Conservation (phyloP, 2,113 vertebrate species). For the Gopherus evgoodei region DNA sequence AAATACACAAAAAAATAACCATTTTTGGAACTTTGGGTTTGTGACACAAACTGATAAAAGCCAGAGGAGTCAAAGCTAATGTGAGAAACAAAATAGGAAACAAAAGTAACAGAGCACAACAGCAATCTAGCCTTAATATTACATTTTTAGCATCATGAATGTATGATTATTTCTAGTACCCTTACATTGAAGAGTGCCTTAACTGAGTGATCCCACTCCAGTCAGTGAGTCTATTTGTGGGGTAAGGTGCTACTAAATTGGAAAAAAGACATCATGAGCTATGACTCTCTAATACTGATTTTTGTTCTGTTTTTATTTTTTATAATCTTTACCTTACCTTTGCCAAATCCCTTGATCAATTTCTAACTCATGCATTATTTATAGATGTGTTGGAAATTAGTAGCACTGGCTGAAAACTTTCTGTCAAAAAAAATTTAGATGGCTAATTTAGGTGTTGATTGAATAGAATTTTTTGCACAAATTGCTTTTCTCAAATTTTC, state of each 20-base stretch:
- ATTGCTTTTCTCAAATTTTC: not conserved
- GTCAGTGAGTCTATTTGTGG: not conserved
- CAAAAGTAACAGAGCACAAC: fast-evolving
- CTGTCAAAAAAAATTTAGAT: not conserved
- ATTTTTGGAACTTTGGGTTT: not conserved
- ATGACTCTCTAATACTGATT: not conserved
- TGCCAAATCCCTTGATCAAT: not conserved
- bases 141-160: fast-evolving
- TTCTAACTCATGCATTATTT: not conserved
- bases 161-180: not conserved
- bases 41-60: not conserved
- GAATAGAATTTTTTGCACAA: not conserved
- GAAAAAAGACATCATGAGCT: not conserved
- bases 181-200: not conserved
- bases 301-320: not conserved
- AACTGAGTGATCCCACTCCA: not conserved
- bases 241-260: not conserved
- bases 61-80: not conserved
- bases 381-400: not conserved
- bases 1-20: slow-evolving; percentile 1
- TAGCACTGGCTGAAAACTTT: not conserved
- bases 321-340: not conserved
- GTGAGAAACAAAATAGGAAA: not conserved
- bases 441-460: not conserved
- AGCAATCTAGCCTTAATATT: fast-evolving